Conservation (phyloP, 2,888 invertebrate species). For the Dryocosmus kuriphilus region DNA sequence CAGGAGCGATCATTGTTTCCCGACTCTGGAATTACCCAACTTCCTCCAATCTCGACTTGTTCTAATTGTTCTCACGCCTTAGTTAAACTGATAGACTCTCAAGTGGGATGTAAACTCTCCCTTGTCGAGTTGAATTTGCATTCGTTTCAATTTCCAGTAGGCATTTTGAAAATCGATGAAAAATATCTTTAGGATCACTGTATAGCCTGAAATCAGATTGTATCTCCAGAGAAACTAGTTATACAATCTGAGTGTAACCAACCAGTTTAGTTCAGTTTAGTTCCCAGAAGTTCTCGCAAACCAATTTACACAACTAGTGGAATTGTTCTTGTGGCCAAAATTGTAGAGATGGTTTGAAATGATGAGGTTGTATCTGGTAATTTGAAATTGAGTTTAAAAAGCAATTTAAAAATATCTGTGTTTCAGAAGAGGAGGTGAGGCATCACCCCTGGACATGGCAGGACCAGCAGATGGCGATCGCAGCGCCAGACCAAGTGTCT, state of each 20-base stretch:
- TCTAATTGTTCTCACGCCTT: conserved; percentile 37
- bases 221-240: background rate
- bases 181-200: too few relatives aligned
- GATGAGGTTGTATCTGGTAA: too few relatives aligned
- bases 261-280: background rate
- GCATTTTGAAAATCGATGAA: background rate
- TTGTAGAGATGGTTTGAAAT: background rate
- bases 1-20: conserved; percentile 36
- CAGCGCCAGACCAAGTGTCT: conserved; percentile 74
- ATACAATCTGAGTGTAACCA: background rate
- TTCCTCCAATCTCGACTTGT: conserved; percentile 10
- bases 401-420: background rate
- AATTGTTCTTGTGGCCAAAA: background rate
- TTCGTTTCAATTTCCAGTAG: background rate
- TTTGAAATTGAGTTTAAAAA: too few relatives aligned
- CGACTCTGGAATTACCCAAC: conserved; percentile 32
- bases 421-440: conserved; percentile 63
- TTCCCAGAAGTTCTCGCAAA: background rate
- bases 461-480: conserved; percentile 68
- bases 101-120: conserved; percentile 13
- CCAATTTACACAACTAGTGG: background rate
- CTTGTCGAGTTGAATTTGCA: background rate
- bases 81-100: conserved; percentile 7
- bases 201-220: too few relatives aligned
- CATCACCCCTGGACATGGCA: conserved; percentile 64